These are phyloP conservation scores for Dendrocopos noguchii DNA, from an alignment of 2,113 vertebrate genomes.

Conservation along the genomic window DNA sequence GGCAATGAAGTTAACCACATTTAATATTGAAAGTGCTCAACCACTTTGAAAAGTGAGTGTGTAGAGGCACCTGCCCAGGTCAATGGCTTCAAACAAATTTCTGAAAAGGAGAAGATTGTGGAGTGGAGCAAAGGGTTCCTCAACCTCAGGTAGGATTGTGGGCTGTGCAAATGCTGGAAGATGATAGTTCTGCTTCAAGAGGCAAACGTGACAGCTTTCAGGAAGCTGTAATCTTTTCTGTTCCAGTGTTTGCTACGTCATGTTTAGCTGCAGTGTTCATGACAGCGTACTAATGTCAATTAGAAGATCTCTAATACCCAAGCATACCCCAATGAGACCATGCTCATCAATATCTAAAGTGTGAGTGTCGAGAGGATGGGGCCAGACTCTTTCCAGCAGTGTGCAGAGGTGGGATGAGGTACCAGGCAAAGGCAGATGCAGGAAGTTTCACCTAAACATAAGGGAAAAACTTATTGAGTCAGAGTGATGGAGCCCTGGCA, in stretches of 20 bases:
- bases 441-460: no score
- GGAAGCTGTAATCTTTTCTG: neutral
- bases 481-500: no score
- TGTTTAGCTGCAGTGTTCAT: neutral
- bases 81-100: neutral
- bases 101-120: neutral
- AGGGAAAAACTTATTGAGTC: no score
- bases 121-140: neutral
- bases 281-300: neutral
- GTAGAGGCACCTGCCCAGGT: neutral
- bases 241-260: neutral
- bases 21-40: neutral
- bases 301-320: neutral
- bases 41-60: neutral
- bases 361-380: no score
- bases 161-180: neutral
- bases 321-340: no score
- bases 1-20: neutral
- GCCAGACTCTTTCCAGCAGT: no score
- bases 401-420: no score
- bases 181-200: neutral
- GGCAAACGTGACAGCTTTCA: neutral
- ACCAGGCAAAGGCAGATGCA: no score
- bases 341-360: no score
- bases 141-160: neutral